Evolutionary conservation across 1,140 invertebrate genomes (phyloP).

Genomic region (Cryptotermes secundus): DNA sequence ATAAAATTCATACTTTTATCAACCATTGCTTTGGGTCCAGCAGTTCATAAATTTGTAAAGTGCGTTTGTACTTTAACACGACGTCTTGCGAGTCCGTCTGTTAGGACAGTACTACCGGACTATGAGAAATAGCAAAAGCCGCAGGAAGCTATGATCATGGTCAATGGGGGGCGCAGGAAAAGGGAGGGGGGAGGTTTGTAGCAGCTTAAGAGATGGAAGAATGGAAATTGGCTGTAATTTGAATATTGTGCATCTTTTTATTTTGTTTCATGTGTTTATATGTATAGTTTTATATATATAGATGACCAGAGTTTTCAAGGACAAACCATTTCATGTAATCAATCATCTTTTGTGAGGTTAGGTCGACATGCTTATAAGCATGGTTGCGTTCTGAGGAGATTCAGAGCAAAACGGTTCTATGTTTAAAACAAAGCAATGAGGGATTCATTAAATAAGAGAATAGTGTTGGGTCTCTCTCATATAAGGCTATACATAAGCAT

Average conservation of each 20-base stretch:
- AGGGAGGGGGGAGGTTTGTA: not conserved
- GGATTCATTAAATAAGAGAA: too few species aligned
- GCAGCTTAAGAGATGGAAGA: not conserved
- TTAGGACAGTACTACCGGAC: not conserved
- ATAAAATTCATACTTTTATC: not conserved
- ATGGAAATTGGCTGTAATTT: constrained; percentile 11
- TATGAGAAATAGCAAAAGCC: not conserved
- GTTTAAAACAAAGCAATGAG: too few species aligned
- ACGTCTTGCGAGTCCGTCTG: not conserved
- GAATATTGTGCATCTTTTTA: not conserved
- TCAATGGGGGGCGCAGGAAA: not conserved
- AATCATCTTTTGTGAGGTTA: not conserved
- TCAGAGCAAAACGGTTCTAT: too few species aligned
- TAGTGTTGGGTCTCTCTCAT: too few species aligned
- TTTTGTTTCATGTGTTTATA: not conserved
- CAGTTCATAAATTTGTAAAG: not conserved
- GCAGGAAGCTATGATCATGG: not conserved
- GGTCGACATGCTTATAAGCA: not conserved
- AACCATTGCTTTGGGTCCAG: not conserved
- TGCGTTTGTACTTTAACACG: not conserved
- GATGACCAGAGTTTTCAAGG: not conserved
- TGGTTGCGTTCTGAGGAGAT: too few species aligned
- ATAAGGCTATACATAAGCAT: too few species aligned
- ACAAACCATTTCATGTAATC: not conserved
- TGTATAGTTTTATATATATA: not conserved